Conservation (phyloP, 2,797 vertebrate species). For the Austrolebias charrua region DNA sequence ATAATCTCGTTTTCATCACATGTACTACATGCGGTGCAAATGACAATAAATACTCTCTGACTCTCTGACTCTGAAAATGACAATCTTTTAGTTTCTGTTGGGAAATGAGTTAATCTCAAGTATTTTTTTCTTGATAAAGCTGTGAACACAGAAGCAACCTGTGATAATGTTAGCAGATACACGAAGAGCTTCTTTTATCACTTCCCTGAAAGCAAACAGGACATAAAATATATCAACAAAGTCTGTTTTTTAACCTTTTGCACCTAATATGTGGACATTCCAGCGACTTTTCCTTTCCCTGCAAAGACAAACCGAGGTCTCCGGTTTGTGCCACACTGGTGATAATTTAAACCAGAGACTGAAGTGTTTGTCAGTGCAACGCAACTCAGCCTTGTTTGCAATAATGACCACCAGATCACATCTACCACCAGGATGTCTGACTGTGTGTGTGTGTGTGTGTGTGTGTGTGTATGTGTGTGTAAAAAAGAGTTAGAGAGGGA, state of each 20-base stretch:
- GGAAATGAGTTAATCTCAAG: neutral
- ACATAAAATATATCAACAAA: constrained; percentile 7
- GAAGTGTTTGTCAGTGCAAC: constrained; percentile 60
- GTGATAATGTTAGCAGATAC: constrained; percentile 6
- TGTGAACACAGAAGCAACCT: constrained; percentile 1
- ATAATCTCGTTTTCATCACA: no score
- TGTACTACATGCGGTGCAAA: no score
- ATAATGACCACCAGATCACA: constrained; percentile 71
- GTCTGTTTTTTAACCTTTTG: constrained; percentile 29
- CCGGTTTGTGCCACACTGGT: constrained; percentile 49
- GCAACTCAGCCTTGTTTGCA: constrained; percentile 72
- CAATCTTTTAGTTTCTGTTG: neutral
- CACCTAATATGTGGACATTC: constrained; percentile 17
- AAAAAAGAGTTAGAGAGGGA: constrained; percentile 37
- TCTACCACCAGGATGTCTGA: constrained; percentile 48
- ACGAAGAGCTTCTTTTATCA: constrained; percentile 9
- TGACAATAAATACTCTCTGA: no score
- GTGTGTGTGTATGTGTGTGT: constrained; percentile 31
- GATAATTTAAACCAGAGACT: constrained; percentile 73
- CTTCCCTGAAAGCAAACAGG: constrained; percentile 18
- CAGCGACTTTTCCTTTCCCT: constrained; percentile 40
- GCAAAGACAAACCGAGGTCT: constrained; percentile 39
- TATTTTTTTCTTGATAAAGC: constrained; percentile 1
- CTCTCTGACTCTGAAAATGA: no score
- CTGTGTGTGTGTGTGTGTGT: constrained; percentile 19